phyloP scores from a whole-genome alignment of 2,888 invertebrate species.

The Acrobasis repandana region DNA sequence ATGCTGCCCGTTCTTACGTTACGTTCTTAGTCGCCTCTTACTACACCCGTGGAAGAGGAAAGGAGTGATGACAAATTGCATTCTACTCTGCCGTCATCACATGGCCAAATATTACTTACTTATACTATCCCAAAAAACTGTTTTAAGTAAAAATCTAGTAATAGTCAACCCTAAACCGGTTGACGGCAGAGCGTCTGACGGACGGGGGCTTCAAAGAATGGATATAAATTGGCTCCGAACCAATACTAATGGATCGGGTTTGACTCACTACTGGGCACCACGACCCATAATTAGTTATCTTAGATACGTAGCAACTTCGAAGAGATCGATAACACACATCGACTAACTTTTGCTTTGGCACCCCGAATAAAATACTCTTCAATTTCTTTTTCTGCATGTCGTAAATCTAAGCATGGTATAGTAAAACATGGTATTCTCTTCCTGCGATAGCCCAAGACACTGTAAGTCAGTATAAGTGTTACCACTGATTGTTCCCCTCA shows the following conservation, averaged over 20 bases:
- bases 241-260: conserved; percentile 43
- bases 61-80: neutral
- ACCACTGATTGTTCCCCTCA: too few species aligned
- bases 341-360: neutral
- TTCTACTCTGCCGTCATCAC: neutral
- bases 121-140: neutral
- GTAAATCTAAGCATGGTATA: neutral
- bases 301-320: neutral
- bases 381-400: neutral
- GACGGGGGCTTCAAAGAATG: conserved; percentile 41
- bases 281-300: neutral
- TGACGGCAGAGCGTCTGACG: conserved; percentile 32
- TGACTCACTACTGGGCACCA: conserved; percentile 22
- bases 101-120: neutral
- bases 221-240: conserved; percentile 47
- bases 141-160: neutral
- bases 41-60: too few species aligned
- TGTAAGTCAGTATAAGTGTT: too few species aligned
- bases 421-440: too few species aligned
- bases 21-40: too few species aligned
- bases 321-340: neutral
- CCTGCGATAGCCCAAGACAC: too few species aligned
- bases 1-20: too few species aligned
- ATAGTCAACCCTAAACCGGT: conserved; percentile 15
- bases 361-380: neutral